Evolutionary conservation across 2,113 vertebrate genomes (phyloP), one percentile per base, ranked within the genome.

Genomic region (Ovibos moschatus): DNA sequence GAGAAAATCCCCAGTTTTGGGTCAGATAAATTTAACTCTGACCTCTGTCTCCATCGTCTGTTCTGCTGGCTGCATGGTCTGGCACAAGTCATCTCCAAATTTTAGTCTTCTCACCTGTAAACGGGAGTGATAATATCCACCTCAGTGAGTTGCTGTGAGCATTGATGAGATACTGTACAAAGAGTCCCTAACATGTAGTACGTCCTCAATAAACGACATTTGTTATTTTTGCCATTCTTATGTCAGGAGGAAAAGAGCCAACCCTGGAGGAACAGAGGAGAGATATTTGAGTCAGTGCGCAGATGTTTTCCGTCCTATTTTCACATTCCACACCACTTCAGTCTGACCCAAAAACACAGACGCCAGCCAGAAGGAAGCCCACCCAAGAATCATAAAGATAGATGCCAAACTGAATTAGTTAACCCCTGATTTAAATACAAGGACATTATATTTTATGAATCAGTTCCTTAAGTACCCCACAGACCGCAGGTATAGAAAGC

Each of bases 381-480:
- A 98, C 97, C 97, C 97, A 98, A 91, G 97, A 97, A 97, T 94
- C 94, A 91, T 88, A 93, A 92, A 98, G 97, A 94, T 94, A 98
- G 88, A 97, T 50, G 94, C 96, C 97, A 97, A 98, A 95, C 95
- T 97, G 53, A 96, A 94, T 98, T 98, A 97, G 94, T 92, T 95
- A 97, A 93, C 60, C 36, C 76, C 51, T 96, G 96, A 97, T 97
- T 98, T 96, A 96, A 98, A 96, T 94, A 97, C 90, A 97, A 98
- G 47, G 91, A 90, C 89, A 97, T 92, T 94, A 28, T 90, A 97
- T 91, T 97, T 97, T 96, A 83, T 97, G 98, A 97, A 97, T 98
- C 91, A 95, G 89, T 95, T 95, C 85, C 93, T 94, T 88, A 93
- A 95, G 50, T 62, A 88, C 91, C 83, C 45, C 83, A 79, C 57